Evolutionary conservation across 2,888 invertebrate species (phyloP), one percentile per base, ranked within the genome.

Genomic region (Heliconius ethilla): DNA sequence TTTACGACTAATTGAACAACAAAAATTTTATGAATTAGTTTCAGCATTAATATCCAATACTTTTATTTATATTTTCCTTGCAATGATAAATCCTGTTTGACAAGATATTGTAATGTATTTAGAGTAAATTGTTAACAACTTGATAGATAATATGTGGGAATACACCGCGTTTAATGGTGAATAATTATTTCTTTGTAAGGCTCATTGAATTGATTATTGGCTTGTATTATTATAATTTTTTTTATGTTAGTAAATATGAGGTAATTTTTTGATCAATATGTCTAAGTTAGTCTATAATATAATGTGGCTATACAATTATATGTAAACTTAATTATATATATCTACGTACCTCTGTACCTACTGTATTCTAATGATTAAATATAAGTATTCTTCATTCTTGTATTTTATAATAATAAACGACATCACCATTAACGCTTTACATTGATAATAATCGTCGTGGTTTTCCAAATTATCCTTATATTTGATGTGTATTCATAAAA

Each of bases 141-240:
- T 66, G 18, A 66, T 33, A 33, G 10, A 62, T 51, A 25, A 25
- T 66, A 65, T 65, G 33, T 66, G 65, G 33, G 65, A 66, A 66
- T 66, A 29, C 18, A 66, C 18, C n/a, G 18, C 10, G n/a, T n/a
- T 11, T 66, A 66, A 66, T 37, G 22, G 1, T 33, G 22, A 37
- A 33, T 66, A 66, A 66, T 33, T 22, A 22, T 33, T 66, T 66
- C 66, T 66, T 66, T 4, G 66, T 37, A 22, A 10, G 11, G 22
- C 4, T 66, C 22, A 33, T 66, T 66, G 33, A n/a, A 59, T 59
- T 59, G 11, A 59, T n/a, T 51, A 51, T 51, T 18, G 6, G 45
- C 45, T 51, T 51, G 45, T 51, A 18, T 51, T 18, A 15, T 18
- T 6, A 51, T 6, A 7, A 0, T 51, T 51, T 51, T 18, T 51